Conservation (phyloP, 2,113 vertebrate species). For the Canis aureus region DNA sequence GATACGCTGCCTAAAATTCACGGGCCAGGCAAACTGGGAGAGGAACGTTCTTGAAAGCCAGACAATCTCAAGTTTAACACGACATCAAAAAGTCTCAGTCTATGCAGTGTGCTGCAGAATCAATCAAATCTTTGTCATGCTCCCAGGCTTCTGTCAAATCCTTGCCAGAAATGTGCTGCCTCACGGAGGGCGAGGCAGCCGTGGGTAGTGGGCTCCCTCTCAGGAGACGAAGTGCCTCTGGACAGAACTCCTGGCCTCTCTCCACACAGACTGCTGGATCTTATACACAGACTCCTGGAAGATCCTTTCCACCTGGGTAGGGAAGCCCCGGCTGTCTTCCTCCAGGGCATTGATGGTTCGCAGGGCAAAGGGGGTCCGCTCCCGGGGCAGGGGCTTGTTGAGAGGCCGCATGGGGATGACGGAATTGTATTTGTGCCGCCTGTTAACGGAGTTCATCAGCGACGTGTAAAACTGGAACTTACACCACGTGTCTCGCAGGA, state of each 20-base stretch:
- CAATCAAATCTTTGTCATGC: neutral
- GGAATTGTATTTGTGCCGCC: slow-evolving; percentile 81
- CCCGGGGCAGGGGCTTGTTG: slow-evolving; percentile 79
- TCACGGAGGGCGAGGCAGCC: neutral
- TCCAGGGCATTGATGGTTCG: slow-evolving; percentile 81
- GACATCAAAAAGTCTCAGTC: neutral
- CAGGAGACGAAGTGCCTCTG: neutral
- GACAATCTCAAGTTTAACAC: neutral
- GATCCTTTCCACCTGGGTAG: slow-evolving; percentile 81
- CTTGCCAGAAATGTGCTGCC: neutral
- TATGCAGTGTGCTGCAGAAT: neutral
- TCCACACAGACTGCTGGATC: slow-evolving; percentile 70
- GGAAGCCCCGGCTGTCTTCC: slow-evolving; percentile 83
- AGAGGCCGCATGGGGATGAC: slow-evolving; percentile 81
- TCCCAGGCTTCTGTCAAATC: neutral
- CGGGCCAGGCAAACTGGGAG: neutral
- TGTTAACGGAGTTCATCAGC: slow-evolving; percentile 80
- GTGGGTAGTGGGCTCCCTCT: neutral
- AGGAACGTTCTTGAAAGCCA: neutral
- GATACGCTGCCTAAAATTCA: neutral
- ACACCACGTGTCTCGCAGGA: slow-evolving; percentile 81
- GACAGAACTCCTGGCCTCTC: slow-evolving; percentile 57
- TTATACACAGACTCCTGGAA: slow-evolving; percentile 80
- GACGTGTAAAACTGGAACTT: slow-evolving; percentile 81
- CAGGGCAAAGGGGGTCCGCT: slow-evolving; percentile 79